These are phyloP conservation scores for Brenthis ino DNA, from an alignment of 2,888 invertebrate species.

Conservation along the genomic window DNA sequence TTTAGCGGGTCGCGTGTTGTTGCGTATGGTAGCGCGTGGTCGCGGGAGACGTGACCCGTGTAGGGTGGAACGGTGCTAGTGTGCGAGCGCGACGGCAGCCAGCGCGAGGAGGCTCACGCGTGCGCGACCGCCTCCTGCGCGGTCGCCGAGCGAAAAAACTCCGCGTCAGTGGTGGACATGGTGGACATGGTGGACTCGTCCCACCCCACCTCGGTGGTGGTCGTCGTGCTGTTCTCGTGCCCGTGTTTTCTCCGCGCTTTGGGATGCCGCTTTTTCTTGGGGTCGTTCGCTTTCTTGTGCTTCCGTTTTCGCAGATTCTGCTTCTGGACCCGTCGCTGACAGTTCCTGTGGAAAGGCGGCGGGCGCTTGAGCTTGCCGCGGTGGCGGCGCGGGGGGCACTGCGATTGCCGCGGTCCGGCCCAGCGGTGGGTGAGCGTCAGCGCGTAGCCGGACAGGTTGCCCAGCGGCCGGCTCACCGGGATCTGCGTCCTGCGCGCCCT, in stretches of 20 bases:
- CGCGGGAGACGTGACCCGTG: neutral
- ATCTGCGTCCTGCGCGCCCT: conserved; percentile 88
- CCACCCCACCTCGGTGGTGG: conserved; percentile 74
- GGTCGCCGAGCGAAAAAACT: conserved; percentile 83
- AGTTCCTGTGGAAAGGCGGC: conserved; percentile 71
- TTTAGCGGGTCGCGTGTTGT: neutral
- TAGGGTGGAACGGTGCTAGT: conserved; percentile 76
- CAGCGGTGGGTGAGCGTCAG: conserved; percentile 80
- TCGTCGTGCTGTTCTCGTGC: conserved; percentile 72
- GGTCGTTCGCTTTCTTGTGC: conserved; percentile 76
- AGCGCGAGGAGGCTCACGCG: conserved; percentile 74
- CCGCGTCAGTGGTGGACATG: conserved; percentile 77
- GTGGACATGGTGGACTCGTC: conserved; percentile 79
- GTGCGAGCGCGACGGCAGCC: conserved; percentile 78
- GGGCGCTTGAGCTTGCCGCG: conserved; percentile 72
- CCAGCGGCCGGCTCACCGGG: conserved; percentile 85
- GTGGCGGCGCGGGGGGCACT: conserved; percentile 69
- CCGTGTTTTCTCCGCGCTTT: conserved; percentile 79
- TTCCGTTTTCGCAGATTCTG: conserved; percentile 73
- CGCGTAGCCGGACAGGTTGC: conserved; percentile 88
- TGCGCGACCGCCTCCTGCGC: conserved; percentile 81
- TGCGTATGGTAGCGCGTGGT: conserved; percentile 4
- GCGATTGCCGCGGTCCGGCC: conserved; percentile 63
- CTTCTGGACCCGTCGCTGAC: conserved; percentile 75
- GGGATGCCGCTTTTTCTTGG: conserved; percentile 80